phyloP scores from a whole-genome alignment of 1,140 invertebrate genomes.

The Intoshia linei region DNA sequence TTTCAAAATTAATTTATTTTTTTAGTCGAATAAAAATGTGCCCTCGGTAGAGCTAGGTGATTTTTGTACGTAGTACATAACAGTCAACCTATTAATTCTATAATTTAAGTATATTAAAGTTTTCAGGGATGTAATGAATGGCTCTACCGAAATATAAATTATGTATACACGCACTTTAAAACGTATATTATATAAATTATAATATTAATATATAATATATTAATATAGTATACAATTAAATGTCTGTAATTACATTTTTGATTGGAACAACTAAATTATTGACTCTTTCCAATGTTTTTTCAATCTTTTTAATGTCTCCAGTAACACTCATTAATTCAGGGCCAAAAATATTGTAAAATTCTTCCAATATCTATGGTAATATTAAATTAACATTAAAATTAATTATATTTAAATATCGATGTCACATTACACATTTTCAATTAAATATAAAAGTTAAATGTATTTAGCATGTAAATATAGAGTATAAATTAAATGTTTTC shows the following conservation, averaged over 20 bases:
- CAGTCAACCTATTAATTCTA: no score
- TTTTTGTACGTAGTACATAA: no score
- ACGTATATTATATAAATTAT: no score
- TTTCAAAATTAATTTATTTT: no score
- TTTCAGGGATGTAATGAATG: no score
- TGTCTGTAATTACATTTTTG: conserved; percentile 26
- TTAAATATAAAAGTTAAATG: background rate
- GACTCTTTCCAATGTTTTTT: conserved; percentile 38
- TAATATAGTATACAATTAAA: no score
- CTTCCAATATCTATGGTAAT: conserved; percentile 32
- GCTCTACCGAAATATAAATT: no score
- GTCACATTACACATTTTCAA: background rate
- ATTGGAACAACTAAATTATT: conserved; percentile 37
- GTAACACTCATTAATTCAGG: conserved; percentile 47
- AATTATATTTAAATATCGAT: background rate
- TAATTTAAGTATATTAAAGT: no score
- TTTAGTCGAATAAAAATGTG: no score
- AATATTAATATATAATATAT: no score
- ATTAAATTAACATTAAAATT: background rate
- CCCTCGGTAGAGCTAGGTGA: no score
- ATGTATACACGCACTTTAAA: no score
- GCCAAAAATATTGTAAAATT: conserved; percentile 58
- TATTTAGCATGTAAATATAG: background rate
- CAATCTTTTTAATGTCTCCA: conserved; percentile 43
- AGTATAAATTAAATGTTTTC: background rate